Percentiles rank a stretch among this genome's conserved stretches.
Conservation (phyloP, 2,113 vertebrate genomes). For the Condylura cristata region DNA sequence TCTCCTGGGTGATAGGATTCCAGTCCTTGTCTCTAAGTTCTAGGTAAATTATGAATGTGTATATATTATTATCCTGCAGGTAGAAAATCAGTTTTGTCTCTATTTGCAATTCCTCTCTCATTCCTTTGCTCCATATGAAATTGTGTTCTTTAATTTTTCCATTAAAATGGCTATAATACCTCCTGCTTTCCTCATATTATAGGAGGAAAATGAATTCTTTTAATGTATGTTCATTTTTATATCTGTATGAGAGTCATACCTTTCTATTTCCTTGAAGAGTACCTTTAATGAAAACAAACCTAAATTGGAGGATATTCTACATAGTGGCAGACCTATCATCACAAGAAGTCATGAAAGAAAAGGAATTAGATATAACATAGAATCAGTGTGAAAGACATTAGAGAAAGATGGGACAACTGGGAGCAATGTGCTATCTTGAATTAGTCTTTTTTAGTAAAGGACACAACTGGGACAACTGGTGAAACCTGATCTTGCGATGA, state of each 20-base stretch:
- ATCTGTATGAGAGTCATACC: neutral
- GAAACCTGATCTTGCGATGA: neutral
- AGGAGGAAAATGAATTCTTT: neutral
- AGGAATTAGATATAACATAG: neutral
- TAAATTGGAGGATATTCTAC: neutral
- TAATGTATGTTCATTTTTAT: neutral
- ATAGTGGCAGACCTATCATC: neutral
- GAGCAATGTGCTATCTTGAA: neutral
- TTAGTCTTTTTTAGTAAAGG: neutral
- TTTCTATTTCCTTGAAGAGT: conserved; percentile 30
- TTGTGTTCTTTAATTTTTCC: neutral
- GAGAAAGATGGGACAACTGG: neutral
- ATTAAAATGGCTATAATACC: conserved; percentile 34
- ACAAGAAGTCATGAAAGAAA: neutral
- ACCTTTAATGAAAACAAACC: conserved; percentile 45
- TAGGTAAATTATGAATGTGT: neutral
- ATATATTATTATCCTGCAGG: neutral
- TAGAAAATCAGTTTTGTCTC: conserved; percentile 22
- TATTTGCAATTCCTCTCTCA: conserved; percentile 51
- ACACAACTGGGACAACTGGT: rapidly evolving
- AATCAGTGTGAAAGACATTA: neutral
- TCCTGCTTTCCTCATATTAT: neutral
- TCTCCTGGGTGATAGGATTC: neutral
- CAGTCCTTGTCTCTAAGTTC: neutral
- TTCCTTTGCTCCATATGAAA: conserved; percentile 15